phyloP scores from a whole-genome alignment of 1,140 invertebrate genomes.

The Theocolax elegans region DNA sequence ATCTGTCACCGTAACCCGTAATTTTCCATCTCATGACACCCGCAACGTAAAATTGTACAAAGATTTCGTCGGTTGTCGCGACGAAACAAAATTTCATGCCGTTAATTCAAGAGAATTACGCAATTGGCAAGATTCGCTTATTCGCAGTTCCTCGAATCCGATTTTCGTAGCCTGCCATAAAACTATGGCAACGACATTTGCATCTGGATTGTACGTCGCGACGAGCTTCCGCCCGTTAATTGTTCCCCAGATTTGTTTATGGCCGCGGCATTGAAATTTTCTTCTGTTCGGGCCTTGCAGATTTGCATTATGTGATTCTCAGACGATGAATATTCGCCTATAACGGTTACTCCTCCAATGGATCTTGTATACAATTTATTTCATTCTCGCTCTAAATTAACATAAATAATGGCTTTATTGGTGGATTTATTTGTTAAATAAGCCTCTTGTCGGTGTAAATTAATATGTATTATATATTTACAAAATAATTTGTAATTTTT shows the following conservation, averaged over 20 bases:
- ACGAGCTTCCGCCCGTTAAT: conserved; percentile 7
- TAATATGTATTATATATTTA: too few relatives aligned
- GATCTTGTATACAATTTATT: too few relatives aligned
- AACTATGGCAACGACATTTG: conserved; percentile 19
- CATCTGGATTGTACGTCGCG: conserved; percentile 20
- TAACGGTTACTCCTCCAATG: too few relatives aligned
- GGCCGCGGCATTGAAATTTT: background rate
- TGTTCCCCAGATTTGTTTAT: conserved; percentile 25
- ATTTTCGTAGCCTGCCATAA: background rate
- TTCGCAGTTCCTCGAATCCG: background rate
- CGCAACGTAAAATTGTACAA: too few relatives aligned
- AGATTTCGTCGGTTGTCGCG: background rate
- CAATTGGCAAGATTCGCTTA: background rate
- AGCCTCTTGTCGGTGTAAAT: too few relatives aligned
- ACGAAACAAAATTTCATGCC: conserved; percentile 1
- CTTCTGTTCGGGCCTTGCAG: background rate
- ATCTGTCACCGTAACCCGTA: too few relatives aligned
- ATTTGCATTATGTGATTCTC: conserved; percentile 6
- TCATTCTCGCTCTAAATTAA: too few relatives aligned
- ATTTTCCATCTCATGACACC: too few relatives aligned
- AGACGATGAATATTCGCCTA: conserved; percentile 5
- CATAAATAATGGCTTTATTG: too few relatives aligned
- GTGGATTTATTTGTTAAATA: too few relatives aligned
- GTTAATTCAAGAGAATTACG: conserved; percentile 12
- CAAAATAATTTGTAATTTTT: too few relatives aligned